phyloP scores from a whole-genome alignment of 2,113 vertebrate genomes.

The Leucopsar rothschildi region DNA sequence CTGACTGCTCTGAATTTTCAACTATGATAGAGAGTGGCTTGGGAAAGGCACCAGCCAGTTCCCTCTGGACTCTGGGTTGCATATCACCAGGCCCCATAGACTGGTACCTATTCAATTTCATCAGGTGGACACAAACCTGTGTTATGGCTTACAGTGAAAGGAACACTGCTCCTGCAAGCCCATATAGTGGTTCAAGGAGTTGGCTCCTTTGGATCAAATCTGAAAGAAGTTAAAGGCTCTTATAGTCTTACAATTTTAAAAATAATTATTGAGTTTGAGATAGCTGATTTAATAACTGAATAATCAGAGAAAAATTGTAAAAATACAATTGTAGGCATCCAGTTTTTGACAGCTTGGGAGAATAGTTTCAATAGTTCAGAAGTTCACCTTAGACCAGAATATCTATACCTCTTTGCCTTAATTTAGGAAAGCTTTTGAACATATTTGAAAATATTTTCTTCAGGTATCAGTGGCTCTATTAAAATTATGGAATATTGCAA shows the following conservation, averaged over 20 bases:
- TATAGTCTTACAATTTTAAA: neutral
- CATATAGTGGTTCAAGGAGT: neutral
- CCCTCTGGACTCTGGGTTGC: too few species aligned
- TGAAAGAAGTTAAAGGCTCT: neutral
- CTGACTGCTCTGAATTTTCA: neutral
- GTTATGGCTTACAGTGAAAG: neutral
- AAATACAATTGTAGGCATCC: neutral
- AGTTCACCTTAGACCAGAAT: neutral
- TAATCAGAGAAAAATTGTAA: neutral
- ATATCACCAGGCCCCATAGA: neutral
- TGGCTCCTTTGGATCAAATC: neutral
- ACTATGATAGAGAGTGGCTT: neutral
- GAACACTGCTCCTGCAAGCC: neutral
- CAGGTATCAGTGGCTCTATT: neutral
- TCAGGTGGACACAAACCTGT: neutral
- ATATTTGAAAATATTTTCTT: neutral
- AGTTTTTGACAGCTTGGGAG: neutral
- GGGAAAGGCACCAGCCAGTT: neutral
- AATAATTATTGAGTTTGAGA: neutral
- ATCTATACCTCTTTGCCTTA: neutral
- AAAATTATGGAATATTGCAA: neutral
- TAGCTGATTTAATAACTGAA: neutral
- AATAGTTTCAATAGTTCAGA: neutral
- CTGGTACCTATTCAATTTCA: neutral
- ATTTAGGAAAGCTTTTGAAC: neutral